Conservation (phyloP, 2,113 vertebrate genomes). For the Myotis davidii region DNA sequence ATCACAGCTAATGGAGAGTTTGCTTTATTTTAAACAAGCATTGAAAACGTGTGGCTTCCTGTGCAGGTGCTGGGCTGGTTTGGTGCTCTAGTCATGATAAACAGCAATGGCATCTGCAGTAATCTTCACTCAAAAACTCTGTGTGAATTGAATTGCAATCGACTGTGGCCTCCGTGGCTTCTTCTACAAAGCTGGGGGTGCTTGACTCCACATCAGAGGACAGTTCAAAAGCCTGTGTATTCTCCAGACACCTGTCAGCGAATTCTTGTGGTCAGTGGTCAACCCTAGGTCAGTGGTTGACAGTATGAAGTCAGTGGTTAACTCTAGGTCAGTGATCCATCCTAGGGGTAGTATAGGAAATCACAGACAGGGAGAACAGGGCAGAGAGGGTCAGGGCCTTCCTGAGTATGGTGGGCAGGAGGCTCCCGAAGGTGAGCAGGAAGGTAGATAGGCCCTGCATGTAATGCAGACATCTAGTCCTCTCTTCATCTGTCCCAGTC, state of each 20-base stretch:
- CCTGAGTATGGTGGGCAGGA: neutral
- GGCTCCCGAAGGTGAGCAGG: neutral
- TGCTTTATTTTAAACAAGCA: neutral
- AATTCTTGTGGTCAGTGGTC: neutral
- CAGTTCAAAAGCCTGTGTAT: neutral
- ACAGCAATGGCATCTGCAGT: neutral
- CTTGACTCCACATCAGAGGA: neutral
- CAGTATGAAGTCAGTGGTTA: neutral
- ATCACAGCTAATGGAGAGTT: neutral
- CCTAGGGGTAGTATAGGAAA: neutral
- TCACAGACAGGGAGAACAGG: neutral
- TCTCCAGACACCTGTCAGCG: neutral
- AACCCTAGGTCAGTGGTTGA: neutral
- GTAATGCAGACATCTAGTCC: neutral
- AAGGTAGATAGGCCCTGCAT: neutral
- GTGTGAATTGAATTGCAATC: neutral
- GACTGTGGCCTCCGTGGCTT: neutral
- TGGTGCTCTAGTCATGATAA: neutral
- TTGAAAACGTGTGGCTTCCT: neutral
- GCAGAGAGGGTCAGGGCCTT: neutral
- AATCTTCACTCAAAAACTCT: neutral
- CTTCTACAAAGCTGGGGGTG: neutral
- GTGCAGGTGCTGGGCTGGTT: neutral
- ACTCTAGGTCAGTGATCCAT: neutral
- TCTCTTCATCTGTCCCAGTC: neutral